Conservation (phyloP, 2,113 vertebrate genomes). For the Oxygymnocypris stewartii region DNA sequence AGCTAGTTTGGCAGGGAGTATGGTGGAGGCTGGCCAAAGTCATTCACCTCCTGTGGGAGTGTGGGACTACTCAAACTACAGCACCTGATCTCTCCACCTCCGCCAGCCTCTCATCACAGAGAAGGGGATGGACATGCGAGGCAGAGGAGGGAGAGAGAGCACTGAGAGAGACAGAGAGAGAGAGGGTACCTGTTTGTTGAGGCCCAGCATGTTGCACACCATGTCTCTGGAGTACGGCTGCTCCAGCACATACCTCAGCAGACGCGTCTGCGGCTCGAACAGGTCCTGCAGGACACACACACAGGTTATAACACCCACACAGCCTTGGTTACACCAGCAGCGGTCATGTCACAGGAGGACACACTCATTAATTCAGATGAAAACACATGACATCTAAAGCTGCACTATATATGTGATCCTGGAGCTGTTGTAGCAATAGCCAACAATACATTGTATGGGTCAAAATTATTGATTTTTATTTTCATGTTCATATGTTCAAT, state of each 20-base stretch:
- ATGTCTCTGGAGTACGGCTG: conserved; percentile 99
- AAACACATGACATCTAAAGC: no score
- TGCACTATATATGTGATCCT: no score
- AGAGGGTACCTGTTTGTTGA: conserved; percentile 94
- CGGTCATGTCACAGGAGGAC: no score
- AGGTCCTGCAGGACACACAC: conserved; percentile 83
- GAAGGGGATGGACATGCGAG: conserved; percentile 66
- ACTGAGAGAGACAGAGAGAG: conserved; percentile 32
- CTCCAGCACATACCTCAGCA: conserved; percentile 96
- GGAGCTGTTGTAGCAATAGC: no score
- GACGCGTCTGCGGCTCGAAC: conserved; percentile 96
- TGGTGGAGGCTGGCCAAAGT: conserved; percentile 73
- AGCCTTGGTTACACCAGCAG: no score
- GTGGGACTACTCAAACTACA: conserved; percentile 32
- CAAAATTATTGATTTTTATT: no score
- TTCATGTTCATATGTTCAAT: no score
- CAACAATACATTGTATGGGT: no score
- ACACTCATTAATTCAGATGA: no score
- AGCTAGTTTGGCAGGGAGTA: conserved; percentile 79
- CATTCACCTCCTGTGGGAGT: not conserved
- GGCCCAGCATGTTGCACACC: conserved; percentile 99
- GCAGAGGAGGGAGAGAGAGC: not conserved
- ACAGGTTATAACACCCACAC: not conserved
- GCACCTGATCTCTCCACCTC: not conserved
- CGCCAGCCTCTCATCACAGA: conserved; percentile 77